Percentiles rank a stretch among this genome's conserved stretches.
Conservation (phyloP, 2,113 vertebrate genomes). For the Dryoscopus gambensis region DNA sequence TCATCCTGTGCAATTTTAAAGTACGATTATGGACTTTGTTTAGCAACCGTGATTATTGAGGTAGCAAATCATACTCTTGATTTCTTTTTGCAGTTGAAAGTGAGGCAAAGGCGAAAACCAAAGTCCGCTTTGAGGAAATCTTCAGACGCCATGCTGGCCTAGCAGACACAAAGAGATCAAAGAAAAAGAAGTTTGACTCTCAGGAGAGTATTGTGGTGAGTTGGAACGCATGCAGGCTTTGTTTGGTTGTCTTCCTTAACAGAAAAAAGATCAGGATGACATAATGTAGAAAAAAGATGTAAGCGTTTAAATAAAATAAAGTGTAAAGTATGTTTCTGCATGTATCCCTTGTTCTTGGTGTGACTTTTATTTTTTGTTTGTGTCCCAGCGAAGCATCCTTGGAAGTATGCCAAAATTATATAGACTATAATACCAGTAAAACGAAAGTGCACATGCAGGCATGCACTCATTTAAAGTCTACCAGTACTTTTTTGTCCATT, state of each 20-base stretch:
- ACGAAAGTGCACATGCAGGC: background rate
- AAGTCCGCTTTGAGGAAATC: slow-evolving; percentile 85
- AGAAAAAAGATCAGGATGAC: background rate
- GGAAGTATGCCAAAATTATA: background rate
- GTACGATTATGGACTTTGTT: background rate
- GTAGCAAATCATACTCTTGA: background rate
- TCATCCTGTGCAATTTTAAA: background rate
- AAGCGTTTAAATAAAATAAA: background rate
- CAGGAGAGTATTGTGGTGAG: slow-evolving; percentile 82
- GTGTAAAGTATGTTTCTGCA: background rate
- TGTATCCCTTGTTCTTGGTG: background rate
- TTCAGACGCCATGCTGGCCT: slow-evolving; percentile 78
- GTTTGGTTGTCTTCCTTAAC: background rate
- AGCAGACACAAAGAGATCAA: slow-evolving; percentile 65
- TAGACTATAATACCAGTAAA: background rate
- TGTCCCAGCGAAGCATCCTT: background rate
- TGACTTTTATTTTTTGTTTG: background rate
- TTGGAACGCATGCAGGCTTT: background rate
- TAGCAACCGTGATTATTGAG: background rate
- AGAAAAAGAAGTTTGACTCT: slow-evolving; percentile 71
- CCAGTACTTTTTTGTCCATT: background rate
- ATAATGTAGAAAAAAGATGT: background rate
- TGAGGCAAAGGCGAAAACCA: slow-evolving; percentile 87
- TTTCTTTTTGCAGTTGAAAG: slow-evolving; percentile 78
- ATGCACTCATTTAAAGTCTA: background rate